These are phyloP conservation scores for Anguilla megastoma DNA, from an alignment of 2,797 vertebrate genomes.

Conservation along the genomic window DNA sequence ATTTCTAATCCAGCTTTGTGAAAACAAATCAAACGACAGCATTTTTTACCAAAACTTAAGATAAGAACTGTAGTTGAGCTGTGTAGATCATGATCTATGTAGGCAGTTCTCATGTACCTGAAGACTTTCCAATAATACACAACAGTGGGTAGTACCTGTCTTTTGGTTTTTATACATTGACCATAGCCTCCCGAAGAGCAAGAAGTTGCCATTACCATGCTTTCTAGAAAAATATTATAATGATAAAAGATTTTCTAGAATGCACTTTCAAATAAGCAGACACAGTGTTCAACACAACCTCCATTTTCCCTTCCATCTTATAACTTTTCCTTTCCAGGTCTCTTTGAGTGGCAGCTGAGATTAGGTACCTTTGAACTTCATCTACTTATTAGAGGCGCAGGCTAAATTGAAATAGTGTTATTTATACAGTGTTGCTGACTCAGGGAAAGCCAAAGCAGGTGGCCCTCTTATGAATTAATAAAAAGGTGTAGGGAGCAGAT, in stretches of 20 bases:
- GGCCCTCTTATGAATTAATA: conserved; percentile 66
- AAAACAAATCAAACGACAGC: too few relatives aligned
- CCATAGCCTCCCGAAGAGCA: background rate
- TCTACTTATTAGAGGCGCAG: conserved; percentile 65
- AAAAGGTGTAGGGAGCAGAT: conserved; percentile 59
- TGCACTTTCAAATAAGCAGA: background rate
- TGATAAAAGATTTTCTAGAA: background rate
- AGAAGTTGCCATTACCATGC: background rate
- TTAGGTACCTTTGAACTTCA: conserved; percentile 72
- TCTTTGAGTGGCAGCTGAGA: conserved; percentile 68
- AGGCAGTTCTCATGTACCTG: background rate
- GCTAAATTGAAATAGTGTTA: conserved; percentile 72
- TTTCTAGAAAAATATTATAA: background rate
- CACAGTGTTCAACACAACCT: conserved; percentile 32
- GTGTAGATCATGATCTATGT: background rate
- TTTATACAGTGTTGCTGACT: conserved; percentile 72
- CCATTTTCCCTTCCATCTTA: conserved; percentile 53
- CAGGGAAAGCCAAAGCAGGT: conserved; percentile 59
- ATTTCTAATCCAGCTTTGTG: too few relatives aligned
- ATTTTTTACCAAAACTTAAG: too few relatives aligned
- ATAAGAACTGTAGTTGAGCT: background rate
- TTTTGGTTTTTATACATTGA: background rate
- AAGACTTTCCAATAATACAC: background rate
- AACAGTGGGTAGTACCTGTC: background rate
- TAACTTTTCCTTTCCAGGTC: conserved; percentile 50